phyloP scores from a whole-genome alignment of 2,113 vertebrate species.

The Neodon shergylaensis region DNA sequence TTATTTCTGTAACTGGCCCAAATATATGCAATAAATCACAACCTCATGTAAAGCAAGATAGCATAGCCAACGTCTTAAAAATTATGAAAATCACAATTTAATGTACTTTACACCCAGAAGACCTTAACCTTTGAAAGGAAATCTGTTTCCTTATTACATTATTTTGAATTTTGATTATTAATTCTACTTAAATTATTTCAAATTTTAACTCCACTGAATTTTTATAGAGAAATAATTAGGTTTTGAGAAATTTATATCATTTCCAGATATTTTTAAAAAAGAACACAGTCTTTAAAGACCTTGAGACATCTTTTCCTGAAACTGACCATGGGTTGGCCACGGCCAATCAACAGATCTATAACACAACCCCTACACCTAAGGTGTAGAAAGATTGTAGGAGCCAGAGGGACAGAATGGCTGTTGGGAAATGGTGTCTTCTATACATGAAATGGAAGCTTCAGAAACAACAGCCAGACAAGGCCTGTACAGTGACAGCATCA shows the following conservation, averaged over 20 bases:
- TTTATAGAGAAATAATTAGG: neutral
- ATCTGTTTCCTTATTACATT: neutral
- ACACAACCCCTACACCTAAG: neutral
- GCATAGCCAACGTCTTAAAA: neutral
- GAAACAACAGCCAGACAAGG: neutral
- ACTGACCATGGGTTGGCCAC: neutral
- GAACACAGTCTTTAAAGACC: neutral
- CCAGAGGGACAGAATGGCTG: neutral
- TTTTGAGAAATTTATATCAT: neutral
- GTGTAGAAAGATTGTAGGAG: neutral
- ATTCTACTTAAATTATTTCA: neutral
- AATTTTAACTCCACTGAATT: conserved; percentile 26
- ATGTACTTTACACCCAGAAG: neutral
- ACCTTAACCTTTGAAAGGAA: conserved; percentile 5
- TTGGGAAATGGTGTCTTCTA: neutral
- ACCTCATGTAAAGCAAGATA: neutral
- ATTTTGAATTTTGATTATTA: neutral
- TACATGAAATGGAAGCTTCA: neutral
- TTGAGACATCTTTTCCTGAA: conserved; percentile 4
- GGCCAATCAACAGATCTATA: neutral
- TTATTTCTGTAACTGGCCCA: neutral
- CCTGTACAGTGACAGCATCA: neutral
- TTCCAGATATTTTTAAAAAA: neutral
- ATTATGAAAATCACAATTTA: neutral
- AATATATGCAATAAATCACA: neutral